phyloP scores from a whole-genome alignment of 2,888 invertebrate species.

The Dascillus cervinus region DNA sequence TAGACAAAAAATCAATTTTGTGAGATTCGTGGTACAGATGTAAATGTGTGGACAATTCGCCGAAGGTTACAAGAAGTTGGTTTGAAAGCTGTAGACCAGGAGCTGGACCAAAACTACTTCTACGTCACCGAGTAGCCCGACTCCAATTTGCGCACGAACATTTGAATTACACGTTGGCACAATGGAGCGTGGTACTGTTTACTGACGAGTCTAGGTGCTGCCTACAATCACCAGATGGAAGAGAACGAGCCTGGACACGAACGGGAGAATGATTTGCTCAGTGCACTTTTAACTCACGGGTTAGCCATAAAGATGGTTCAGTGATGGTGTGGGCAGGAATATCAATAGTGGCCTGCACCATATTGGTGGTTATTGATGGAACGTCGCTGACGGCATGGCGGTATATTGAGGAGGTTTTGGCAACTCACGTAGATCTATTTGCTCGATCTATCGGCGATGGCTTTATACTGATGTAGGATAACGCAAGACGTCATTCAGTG shows the following conservation, averaged over 20 bases:
- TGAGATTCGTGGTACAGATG: no score
- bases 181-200: slow-evolving; percentile 11
- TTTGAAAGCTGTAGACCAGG: no score
- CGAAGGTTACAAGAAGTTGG: no score
- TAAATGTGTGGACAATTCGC: no score
- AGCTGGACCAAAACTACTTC: no score
- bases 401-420: no score
- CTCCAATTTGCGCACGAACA: slow-evolving; percentile 9
- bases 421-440: not conserved
- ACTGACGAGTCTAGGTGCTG: slow-evolving; percentile 9
- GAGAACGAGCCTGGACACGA: slow-evolving; percentile 8
- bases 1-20: no score
- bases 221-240: slow-evolving; percentile 5
- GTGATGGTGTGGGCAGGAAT: no score
- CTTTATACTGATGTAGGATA: not conserved
- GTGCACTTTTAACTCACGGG: slow-evolving; percentile 3
- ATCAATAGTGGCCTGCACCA: no score
- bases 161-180: slow-evolving; percentile 6
- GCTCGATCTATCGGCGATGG: not conserved
- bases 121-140: slow-evolving; percentile 5
- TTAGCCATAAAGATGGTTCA: slow-evolving; percentile 1
- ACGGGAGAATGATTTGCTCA: slow-evolving; percentile 9
- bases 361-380: slow-evolving; percentile 1
- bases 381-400: not conserved
- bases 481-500: not conserved